phyloP scores from a whole-genome alignment of 2,797 vertebrate species.

The Halcyon leucocephala region DNA sequence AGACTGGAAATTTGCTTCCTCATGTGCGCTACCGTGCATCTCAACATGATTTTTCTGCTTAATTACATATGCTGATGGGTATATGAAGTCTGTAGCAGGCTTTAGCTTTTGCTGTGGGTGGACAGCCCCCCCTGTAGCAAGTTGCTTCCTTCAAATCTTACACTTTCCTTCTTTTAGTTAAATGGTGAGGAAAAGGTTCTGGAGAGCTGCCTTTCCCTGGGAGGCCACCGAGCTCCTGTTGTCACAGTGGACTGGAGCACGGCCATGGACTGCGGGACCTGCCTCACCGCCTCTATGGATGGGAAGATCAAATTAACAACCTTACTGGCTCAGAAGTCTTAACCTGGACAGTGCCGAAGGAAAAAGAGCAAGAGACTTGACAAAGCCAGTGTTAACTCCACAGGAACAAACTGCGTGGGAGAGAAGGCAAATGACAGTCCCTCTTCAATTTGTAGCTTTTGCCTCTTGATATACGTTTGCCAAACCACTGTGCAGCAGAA shows the following conservation, averaged over 20 bases:
- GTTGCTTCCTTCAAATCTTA: neutral
- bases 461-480: neutral
- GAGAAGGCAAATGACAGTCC: slow-evolving; percentile 5
- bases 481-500: slow-evolving; percentile 42
- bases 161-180: slow-evolving; percentile 78
- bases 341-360: neutral
- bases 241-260: slow-evolving; percentile 98
- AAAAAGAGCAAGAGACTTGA: neutral
- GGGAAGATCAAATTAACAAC: slow-evolving; percentile 97
- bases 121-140: neutral
- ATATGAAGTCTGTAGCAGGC: neutral
- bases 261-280: slow-evolving; percentile 95
- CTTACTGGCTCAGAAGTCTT: slow-evolving; percentile 92
- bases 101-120: neutral
- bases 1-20: neutral
- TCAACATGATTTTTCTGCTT: neutral
- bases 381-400: slow-evolving; percentile 3
- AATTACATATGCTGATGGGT: neutral
- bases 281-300: slow-evolving; percentile 96
- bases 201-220: slow-evolving; percentile 89
- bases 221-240: slow-evolving; percentile 94
- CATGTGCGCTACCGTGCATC: neutral
- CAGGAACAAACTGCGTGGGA: slow-evolving; percentile 5
- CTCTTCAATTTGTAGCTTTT: slow-evolving; percentile 41
- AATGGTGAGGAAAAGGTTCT: slow-evolving; percentile 85